Base-by-base conservation (phyloP, 1,140 invertebrate species). In the Plectus sambesii region DNA sequence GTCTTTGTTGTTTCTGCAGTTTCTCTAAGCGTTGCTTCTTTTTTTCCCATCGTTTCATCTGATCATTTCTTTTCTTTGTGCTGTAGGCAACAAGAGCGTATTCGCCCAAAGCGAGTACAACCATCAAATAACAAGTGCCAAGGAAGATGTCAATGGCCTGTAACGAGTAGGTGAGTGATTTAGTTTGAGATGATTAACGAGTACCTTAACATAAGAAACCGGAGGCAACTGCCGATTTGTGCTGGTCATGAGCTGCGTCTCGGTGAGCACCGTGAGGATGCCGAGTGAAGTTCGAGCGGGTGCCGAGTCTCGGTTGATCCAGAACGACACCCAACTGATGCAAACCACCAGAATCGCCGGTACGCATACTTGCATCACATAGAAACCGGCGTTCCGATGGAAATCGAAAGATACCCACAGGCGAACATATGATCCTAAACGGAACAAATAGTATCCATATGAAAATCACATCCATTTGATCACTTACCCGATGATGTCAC, bases 321-420 rank as follows among this genome's bases (percentile, higher is more conserved):
- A 73, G 55, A 73, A 73, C 17, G 69, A 72, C 17, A 93, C 87
- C 89, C 89, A 94, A 62, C 86, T 90, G 76, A 94, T 89, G 74
- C 93, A 88, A 73, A 96, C 89, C 74, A 96, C 93, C 70, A 96
- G 80, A 70, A 85, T 85, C 70, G 88, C 92, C 61, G 89, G 89
- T 75, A 94, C 89, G 78, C 93, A 94, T 73, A 93, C 94, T 77
- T 94, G 89, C 74, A 94, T 93, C 67, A 96, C 78, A 78, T 94
- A 94, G 79, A 93, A 94, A 66, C 89, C 89, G 84, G 93, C 89
- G 63, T 86, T 90, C 55, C 89, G 82, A 55, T 89, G 87, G 76
- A 96, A 93, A 75, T 89, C 86, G 73, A 96, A 90, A 76, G 90
- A 85, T 76, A 87, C 90, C 55, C 86, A 83, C 78, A 96, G 76